phyloP scores from a whole-genome alignment of 2,888 invertebrate species.

The Drosophila ezoana region DNA sequence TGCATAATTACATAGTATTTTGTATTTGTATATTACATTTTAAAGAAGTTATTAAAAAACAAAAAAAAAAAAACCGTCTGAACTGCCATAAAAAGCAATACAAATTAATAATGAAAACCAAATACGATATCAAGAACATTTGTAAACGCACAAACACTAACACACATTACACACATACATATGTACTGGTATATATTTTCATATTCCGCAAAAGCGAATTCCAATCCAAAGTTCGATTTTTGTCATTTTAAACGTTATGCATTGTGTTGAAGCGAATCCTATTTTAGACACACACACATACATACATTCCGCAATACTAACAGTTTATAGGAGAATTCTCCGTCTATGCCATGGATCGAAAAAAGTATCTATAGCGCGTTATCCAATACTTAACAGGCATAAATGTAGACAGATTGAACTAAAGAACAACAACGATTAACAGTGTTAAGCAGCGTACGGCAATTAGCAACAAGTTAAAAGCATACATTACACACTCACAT shows the following conservation, averaged over 20 bases:
- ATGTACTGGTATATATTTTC: conserved; percentile 33
- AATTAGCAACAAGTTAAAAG: conserved; percentile 45
- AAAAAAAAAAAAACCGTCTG: conserved; percentile 52
- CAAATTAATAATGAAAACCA: conserved; percentile 41
- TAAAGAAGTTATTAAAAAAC: conserved; percentile 35
- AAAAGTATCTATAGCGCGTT: no score
- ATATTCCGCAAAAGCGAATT: conserved; percentile 4
- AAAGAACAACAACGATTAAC: conserved; percentile 3
- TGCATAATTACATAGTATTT: conserved; percentile 42
- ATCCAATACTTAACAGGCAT: not conserved
- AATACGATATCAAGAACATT: conserved; percentile 41
- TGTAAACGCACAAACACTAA: conserved; percentile 24
- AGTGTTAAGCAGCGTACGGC: conserved; percentile 6
- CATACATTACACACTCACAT: conserved; percentile 32
- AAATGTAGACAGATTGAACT: conserved; percentile 8
- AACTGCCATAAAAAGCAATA: conserved; percentile 79
- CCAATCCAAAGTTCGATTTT: conserved; percentile 16
- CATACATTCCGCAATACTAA: not conserved
- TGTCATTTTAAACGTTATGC: conserved; percentile 18
- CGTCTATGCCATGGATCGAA: conserved; percentile 15
- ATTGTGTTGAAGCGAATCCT: conserved; percentile 35
- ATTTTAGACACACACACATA: conserved; percentile 8
- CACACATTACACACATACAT: conserved; percentile 30
- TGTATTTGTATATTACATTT: conserved; percentile 46
- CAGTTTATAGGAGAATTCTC: conserved; percentile 7